Evolutionary conservation across 2,888 invertebrate genomes (phyloP).

Genomic region (Metellina segmentata): DNA sequence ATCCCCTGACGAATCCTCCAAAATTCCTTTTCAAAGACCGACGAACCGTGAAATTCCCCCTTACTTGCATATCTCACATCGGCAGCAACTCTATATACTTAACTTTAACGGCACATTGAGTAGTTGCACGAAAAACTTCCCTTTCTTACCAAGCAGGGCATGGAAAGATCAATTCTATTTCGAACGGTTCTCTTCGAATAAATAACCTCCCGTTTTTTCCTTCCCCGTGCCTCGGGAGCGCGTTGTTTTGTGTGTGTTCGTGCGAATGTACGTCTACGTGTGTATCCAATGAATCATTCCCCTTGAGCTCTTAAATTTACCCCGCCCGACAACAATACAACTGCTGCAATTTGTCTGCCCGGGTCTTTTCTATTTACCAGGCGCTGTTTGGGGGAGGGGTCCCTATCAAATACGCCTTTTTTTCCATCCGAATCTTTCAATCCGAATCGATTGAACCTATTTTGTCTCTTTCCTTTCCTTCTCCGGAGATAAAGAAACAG

Average conservation of each 20-base stretch:
- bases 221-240: slow-evolving; percentile 2
- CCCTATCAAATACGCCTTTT: slow-evolving; percentile 61
- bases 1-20: slow-evolving; percentile 32
- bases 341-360: slow-evolving; percentile 74
- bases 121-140: slow-evolving; percentile 56
- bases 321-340: slow-evolving; percentile 73
- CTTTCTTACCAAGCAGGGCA: slow-evolving; percentile 60
- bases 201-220: slow-evolving; percentile 64
- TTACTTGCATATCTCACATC: slow-evolving; percentile 75
- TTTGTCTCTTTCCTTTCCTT: slow-evolving; percentile 49
- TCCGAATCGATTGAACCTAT: slow-evolving; percentile 70
- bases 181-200: slow-evolving; percentile 69
- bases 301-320: slow-evolving; percentile 73
- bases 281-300: slow-evolving; percentile 73
- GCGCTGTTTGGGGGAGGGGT: slow-evolving; percentile 54
- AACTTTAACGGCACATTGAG: slow-evolving; percentile 74
- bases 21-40: slow-evolving; percentile 70
- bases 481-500: slow-evolving; percentile 14
- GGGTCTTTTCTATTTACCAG: slow-evolving; percentile 71
- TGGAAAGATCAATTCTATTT: slow-evolving; percentile 72
- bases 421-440: slow-evolving; percentile 73
- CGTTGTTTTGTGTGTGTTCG: slow-evolving; percentile 59
- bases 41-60: slow-evolving; percentile 73
- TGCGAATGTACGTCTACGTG: slow-evolving; percentile 54
- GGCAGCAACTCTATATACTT: slow-evolving; percentile 68